phyloP scores from a whole-genome alignment of 2,113 vertebrate species.

The Rhinolophus ferrumequinum region DNA sequence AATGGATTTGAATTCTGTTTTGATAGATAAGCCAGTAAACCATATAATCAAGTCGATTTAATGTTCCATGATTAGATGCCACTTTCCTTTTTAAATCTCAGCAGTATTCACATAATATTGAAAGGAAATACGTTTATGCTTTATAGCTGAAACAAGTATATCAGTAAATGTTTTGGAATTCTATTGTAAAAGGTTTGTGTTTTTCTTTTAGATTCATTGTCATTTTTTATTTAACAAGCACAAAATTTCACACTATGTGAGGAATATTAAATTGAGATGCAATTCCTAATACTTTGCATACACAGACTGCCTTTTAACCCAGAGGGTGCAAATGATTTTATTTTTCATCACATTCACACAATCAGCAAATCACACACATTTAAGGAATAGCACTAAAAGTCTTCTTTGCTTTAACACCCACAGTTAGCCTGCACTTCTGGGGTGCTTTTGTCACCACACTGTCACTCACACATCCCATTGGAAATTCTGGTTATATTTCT shows the following conservation, averaged over 20 bases:
- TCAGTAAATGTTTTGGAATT: conserved; percentile 49
- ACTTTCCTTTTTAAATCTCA: conserved; percentile 67
- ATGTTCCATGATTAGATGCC: conserved; percentile 40
- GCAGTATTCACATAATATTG: background rate
- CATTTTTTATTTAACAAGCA: conserved; percentile 8
- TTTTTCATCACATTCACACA: background rate
- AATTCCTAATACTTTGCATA: background rate
- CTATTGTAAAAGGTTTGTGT: conserved; percentile 38
- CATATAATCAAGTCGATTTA: conserved; percentile 11
- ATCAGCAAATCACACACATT: background rate
- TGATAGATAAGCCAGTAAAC: conserved; percentile 46
- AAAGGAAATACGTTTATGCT: conserved; percentile 43
- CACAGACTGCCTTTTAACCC: background rate
- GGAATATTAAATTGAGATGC: background rate
- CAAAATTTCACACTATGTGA: background rate
- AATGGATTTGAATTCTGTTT: conserved; percentile 37
- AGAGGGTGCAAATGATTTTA: background rate
- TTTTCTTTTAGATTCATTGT: conserved; percentile 57
- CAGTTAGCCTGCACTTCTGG: background rate
- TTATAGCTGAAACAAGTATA: conserved; percentile 38
- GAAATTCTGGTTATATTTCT: background rate
- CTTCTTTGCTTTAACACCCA: background rate
- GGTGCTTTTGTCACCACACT: background rate
- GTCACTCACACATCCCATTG: background rate
- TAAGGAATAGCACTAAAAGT: background rate